Percentiles rank a stretch among this genome's conserved stretches.
Evolutionary conservation across 92 coral and sea anemone species (phyloP).

Genomic region (Chrysogorgia sp.): DNA sequence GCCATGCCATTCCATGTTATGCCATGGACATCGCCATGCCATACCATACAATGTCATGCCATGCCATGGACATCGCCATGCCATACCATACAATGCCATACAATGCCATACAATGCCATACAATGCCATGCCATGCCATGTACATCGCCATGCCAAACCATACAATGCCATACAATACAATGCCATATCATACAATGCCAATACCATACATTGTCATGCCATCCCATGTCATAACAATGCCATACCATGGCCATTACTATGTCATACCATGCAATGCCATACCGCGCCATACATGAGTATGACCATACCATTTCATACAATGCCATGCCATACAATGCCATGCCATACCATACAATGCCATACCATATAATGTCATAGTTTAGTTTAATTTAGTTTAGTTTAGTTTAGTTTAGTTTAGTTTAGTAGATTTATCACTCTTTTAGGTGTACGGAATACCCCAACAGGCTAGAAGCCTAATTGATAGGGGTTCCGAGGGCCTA

Average conservation of each 20-base stretch:
- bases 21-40: neutral
- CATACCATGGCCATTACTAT: neutral
- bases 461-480: too few species aligned
- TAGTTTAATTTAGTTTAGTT: neutral
- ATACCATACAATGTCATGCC: neutral
- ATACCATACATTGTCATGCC: constrained; percentile 7
- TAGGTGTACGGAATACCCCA: too few species aligned
- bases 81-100: too few species aligned
- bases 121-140: constrained; percentile 1
- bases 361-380: neutral
- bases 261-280: neutral
- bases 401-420: too few species aligned
- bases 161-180: constrained; percentile 4
- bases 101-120: constrained; percentile 18
- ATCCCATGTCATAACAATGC: neutral
- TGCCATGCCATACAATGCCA: neutral
- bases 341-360: neutral
- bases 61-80: constrained; percentile 9
- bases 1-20: neutral
- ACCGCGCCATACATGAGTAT: neutral
- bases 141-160: neutral
- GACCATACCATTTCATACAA: neutral
- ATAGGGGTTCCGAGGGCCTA: too few species aligned
- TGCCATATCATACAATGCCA: constrained; percentile 10
- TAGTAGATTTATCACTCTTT: too few species aligned